Evolutionary conservation across 2,888 invertebrate species (phyloP).

Genomic region (Zootermopsis nevadensis): DNA sequence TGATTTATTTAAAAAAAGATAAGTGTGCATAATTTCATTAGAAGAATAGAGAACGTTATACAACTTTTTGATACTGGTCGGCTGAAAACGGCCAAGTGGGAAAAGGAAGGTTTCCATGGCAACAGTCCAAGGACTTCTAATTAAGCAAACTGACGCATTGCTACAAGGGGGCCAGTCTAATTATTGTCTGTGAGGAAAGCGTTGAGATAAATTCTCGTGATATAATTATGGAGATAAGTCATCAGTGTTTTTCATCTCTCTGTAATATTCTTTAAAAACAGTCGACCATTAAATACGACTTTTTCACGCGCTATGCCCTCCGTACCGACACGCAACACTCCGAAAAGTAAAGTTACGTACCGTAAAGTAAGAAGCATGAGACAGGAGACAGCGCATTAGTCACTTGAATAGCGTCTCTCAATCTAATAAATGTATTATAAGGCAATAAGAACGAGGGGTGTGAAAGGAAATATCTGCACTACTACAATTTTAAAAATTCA

Average conservation of each 20-base stretch:
- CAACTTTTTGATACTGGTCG: too few species aligned
- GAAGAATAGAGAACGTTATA: too few species aligned
- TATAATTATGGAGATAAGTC: constrained; percentile 8
- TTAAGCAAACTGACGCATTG: constrained; percentile 13
- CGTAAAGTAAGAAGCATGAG: background rate
- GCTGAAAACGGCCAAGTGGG: too few species aligned
- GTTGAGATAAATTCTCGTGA: background rate
- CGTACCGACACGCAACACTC: background rate
- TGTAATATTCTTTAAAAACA: background rate
- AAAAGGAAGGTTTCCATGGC: background rate
- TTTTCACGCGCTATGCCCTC: background rate
- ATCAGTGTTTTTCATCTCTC: background rate
- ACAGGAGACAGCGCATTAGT: too few species aligned
- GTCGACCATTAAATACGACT: background rate
- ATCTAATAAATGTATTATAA: too few species aligned
- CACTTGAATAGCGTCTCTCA: too few species aligned
- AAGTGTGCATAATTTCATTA: too few species aligned
- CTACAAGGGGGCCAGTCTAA: background rate
- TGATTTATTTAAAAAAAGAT: too few species aligned
- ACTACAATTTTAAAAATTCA: too few species aligned
- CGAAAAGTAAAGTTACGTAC: background rate
- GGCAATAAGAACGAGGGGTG: too few species aligned
- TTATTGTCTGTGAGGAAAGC: background rate
- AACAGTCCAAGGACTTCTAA: background rate
- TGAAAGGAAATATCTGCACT: too few species aligned